Conservation (phyloP, 2,797 vertebrate genomes). For the Pachyuromys duprasi region DNA sequence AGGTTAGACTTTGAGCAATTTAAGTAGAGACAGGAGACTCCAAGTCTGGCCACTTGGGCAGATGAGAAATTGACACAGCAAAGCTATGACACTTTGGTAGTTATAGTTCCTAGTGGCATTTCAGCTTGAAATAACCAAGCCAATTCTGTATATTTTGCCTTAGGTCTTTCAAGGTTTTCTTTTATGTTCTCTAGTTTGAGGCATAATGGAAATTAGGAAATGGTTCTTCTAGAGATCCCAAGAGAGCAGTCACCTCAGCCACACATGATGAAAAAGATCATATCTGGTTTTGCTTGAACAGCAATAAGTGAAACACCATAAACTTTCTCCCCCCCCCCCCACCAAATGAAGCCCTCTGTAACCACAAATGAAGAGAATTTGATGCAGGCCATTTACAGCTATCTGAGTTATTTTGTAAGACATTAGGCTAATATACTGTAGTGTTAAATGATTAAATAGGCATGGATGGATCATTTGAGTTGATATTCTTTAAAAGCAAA, state of each 20-base stretch:
- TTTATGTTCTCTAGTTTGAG: background rate
- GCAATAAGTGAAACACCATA: background rate
- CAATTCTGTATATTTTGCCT: background rate
- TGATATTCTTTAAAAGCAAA: background rate
- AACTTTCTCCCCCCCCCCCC: background rate
- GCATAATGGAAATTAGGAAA: background rate
- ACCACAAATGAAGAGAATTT: background rate
- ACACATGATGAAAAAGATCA: no score
- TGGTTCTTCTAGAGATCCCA: fast-evolving
- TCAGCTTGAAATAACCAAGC: background rate
- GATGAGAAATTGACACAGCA: background rate
- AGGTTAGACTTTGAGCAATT: background rate
- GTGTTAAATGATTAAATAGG: background rate
- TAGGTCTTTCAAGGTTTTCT: background rate
- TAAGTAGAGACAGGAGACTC: background rate
- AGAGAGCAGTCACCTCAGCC: no score
- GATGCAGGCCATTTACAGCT: background rate
- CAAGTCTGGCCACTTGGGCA: background rate
- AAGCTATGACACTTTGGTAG: background rate
- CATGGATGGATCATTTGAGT: background rate
- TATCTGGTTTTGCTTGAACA: background rate
- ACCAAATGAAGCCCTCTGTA: background rate
- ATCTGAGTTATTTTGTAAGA: background rate
- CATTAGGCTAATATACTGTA: background rate
- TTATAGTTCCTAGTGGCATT: background rate